These are phyloP conservation scores for Bambusicola thoracicus DNA, from an alignment of 2,113 vertebrate species.

Conservation along the genomic window DNA sequence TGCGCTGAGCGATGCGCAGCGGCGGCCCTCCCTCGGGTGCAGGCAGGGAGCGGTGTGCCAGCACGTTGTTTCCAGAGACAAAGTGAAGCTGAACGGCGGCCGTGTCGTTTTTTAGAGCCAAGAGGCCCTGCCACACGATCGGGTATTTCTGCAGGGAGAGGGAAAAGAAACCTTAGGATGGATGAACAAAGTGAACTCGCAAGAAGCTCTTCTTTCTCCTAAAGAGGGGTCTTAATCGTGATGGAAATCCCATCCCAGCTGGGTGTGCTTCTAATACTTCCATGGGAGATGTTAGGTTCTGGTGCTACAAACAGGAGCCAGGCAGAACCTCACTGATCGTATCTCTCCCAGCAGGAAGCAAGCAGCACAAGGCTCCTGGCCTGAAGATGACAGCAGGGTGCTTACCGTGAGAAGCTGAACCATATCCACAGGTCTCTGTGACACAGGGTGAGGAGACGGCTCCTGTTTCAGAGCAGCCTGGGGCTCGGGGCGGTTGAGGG, in stretches of 20 bases:
- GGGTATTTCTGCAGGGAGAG: conserved; percentile 89
- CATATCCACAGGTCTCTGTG: conserved; percentile 91
- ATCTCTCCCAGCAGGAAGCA: rapidly evolving
- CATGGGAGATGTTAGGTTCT: background rate
- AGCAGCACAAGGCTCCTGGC: rapidly evolving
- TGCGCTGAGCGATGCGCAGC: conserved; percentile 94
- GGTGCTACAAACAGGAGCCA: rapidly evolving
- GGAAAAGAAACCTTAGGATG: rapidly evolving
- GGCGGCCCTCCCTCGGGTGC: conserved; percentile 92
- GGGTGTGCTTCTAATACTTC: rapidly evolving
- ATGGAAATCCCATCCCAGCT: rapidly evolving
- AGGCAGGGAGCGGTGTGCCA: conserved; percentile 93
- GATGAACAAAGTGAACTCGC: background rate
- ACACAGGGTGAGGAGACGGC: conserved; percentile 69
- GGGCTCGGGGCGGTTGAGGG: conserved; percentile 77
- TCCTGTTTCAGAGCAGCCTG: conserved; percentile 82
- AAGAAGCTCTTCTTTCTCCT: background rate
- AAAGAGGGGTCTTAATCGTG: background rate
- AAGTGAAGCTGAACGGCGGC: conserved; percentile 98
- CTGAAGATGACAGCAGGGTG: rapidly evolving
- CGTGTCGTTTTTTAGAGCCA: conserved; percentile 96
- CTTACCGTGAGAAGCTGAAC: conserved; percentile 94
- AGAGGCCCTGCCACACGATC: conserved; percentile 96
- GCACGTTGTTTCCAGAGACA: conserved; percentile 92
- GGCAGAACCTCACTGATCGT: background rate